Evolutionary conservation across 2,888 invertebrate species (phyloP).

Genomic region (Apodemia hepburni): DNA sequence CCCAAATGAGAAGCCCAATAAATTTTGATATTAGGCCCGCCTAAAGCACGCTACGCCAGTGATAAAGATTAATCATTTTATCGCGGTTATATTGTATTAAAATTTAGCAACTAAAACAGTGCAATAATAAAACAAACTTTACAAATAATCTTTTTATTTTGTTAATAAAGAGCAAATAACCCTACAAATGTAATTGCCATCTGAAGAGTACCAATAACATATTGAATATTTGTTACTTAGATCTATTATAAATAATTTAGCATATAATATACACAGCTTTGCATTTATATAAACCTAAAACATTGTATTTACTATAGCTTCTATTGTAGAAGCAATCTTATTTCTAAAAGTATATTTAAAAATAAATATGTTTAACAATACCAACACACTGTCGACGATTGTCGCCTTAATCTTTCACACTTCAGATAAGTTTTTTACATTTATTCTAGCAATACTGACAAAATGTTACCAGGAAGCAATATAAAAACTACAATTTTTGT

Average conservation of each 20-base stretch:
- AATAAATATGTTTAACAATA: slow-evolving; percentile 4
- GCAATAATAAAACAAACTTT: slow-evolving; percentile 30
- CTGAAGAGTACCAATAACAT: slow-evolving; percentile 37
- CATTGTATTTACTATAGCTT: neutral
- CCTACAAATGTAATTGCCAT: slow-evolving; percentile 30
- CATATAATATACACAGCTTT: slow-evolving; percentile 60
- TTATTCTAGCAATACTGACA: slow-evolving; percentile 14
- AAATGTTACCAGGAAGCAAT: neutral
- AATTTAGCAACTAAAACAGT: neutral
- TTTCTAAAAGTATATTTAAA: slow-evolving; percentile 5
- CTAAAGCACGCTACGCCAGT: too few species aligned
- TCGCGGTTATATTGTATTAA: too few species aligned
- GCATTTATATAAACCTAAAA: slow-evolving; percentile 29
- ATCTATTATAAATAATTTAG: slow-evolving; percentile 72
- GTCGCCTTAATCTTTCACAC: neutral
- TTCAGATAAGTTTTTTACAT: neutral
- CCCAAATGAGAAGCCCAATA: too few species aligned
- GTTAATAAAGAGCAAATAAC: slow-evolving; percentile 51
- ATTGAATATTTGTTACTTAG: slow-evolving; percentile 52
- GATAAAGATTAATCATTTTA: too few species aligned
- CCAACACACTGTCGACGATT: slow-evolving; percentile 5
- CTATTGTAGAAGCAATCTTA: slow-evolving; percentile 10
- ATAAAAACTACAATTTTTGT: slow-evolving; percentile 11
- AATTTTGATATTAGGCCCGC: too few species aligned
- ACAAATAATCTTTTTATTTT: slow-evolving; percentile 62